Conservation (phyloP, 2,113 vertebrate genomes). For the Poicephalus gulielmi region DNA sequence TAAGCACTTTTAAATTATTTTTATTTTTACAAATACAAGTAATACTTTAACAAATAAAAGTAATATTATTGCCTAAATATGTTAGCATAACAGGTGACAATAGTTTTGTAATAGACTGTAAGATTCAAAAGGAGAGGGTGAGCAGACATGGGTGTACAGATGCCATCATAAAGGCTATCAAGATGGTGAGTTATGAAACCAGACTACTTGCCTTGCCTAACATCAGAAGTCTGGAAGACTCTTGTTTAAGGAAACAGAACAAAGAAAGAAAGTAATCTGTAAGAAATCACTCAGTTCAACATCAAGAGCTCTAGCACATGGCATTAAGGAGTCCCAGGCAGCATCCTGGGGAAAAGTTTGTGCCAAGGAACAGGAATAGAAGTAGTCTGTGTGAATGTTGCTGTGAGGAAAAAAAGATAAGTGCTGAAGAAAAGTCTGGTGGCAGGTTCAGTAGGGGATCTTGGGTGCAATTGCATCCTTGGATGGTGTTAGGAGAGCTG, state of each 20-base stretch:
- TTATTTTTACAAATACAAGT: not conserved
- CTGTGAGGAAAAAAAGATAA: not conserved
- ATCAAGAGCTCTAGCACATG: not conserved
- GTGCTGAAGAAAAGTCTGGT: not conserved
- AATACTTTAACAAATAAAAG: not conserved
- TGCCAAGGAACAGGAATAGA: not conserved
- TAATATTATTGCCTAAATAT: not conserved
- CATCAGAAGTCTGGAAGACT: not conserved
- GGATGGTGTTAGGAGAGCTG: not conserved
- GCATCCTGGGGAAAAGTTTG: not conserved
- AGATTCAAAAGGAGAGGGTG: not conserved
- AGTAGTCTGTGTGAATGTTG: not conserved
- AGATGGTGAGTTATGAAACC: not conserved
- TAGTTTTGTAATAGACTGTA: not conserved
- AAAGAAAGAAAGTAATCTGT: not conserved
- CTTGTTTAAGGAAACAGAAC: not conserved
- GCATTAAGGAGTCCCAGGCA: not conserved
- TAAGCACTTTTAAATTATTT: not conserved
- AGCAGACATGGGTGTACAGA: not conserved
- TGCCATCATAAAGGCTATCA: not conserved
- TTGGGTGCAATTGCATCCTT: not conserved
- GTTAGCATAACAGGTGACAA: not conserved
- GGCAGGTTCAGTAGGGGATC: not conserved
- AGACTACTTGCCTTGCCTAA: not conserved
- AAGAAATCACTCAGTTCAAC: not conserved